A percentile compares a stretch with the other conserved stretches of the same genome.
Evolutionary conservation across 2,888 invertebrate genomes (phyloP).

Genomic region (Pycnomerus fuliginosus): DNA sequence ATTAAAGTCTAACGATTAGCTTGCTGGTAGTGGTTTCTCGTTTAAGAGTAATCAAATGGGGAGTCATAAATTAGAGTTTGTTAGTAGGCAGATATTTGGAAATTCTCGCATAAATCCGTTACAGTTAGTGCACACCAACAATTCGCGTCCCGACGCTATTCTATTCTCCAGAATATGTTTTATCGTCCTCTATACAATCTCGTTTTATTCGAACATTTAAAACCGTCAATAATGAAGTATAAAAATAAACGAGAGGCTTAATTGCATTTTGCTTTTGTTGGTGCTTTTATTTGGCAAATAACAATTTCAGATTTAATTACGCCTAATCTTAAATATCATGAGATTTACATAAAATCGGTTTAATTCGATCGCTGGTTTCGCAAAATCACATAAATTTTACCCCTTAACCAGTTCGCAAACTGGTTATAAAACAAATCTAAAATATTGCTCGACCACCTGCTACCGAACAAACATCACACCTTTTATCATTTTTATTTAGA

Average conservation of each 20-base stretch:
- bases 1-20: conserved; percentile 11
- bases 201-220: conserved; percentile 24
- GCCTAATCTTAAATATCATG: background rate
- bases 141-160: conserved; percentile 31
- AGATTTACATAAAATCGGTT: background rate
- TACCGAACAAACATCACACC: conserved; percentile 20
- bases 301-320: conserved; percentile 21
- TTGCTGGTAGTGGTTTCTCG: conserved; percentile 38
- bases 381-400: conserved; percentile 16
- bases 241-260: conserved; percentile 18
- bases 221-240: conserved; percentile 18
- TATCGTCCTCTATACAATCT: conserved; percentile 23
- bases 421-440: conserved; percentile 19
- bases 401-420: conserved; percentile 17
- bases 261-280: conserved; percentile 11
- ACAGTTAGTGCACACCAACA: conserved; percentile 40
- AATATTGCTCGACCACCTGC: conserved; percentile 19
- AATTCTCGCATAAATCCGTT: conserved; percentile 47
- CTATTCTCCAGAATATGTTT: conserved; percentile 38
- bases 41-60: conserved; percentile 49
- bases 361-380: background rate
- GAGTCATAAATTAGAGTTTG: conserved; percentile 47
- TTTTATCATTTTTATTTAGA: conserved; percentile 18
- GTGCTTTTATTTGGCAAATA: conserved; percentile 17
- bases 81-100: conserved; percentile 45